Conservation (phyloP, 2,888 invertebrate species). For the Eilema griseolum region DNA sequence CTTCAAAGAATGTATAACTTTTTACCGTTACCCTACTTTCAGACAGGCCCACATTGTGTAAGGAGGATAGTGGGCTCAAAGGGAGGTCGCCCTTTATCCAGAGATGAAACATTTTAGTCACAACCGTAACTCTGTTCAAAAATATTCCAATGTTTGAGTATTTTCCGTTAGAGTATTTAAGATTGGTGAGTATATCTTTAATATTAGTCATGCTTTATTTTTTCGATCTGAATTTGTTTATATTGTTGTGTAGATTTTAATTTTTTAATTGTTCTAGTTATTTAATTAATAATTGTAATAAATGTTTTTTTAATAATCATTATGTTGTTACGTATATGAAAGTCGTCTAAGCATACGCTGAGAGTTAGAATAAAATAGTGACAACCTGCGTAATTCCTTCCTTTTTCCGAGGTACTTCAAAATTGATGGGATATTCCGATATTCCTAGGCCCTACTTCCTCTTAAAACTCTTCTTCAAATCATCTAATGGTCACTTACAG, state of each 20-base stretch:
- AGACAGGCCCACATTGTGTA: slow-evolving; percentile 56
- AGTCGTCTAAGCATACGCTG: too few relatives aligned
- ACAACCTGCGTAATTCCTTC: too few relatives aligned
- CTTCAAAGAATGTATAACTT: slow-evolving; percentile 45
- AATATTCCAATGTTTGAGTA: slow-evolving; percentile 10
- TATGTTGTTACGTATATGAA: neutral
- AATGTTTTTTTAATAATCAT: neutral
- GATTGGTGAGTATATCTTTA: neutral
- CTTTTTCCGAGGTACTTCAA: too few relatives aligned
- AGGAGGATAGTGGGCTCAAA: slow-evolving; percentile 49
- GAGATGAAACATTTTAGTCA: slow-evolving; percentile 41
- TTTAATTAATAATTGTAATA: neutral
- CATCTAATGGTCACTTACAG: neutral
- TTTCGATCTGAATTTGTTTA: neutral
- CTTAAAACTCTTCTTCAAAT: neutral
- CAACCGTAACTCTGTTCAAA: slow-evolving; percentile 28
- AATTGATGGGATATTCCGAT: too few relatives aligned
- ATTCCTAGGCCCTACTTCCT: too few relatives aligned
- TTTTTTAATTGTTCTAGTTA: too few relatives aligned
- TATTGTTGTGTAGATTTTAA: too few relatives aligned
- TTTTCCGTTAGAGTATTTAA: neutral
- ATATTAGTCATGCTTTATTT: neutral
- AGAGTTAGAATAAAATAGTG: too few relatives aligned
- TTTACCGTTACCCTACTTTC: slow-evolving; percentile 67
- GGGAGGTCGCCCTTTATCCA: slow-evolving; percentile 68